Evolutionary conservation across 2,113 vertebrate species (phyloP).

Genomic region (Dasypus novemcinctus): DNA sequence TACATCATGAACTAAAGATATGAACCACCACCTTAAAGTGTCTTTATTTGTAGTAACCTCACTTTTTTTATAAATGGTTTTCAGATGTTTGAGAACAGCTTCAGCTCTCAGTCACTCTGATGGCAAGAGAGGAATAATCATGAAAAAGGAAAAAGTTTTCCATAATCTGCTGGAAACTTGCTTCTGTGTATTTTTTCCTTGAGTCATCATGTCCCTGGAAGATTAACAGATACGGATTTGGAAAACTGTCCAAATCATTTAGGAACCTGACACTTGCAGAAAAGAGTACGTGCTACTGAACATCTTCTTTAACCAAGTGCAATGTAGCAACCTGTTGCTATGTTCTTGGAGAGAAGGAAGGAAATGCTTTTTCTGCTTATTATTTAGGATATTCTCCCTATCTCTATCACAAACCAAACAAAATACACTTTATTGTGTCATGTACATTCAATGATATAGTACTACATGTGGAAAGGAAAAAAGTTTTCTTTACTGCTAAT

Average conservation of each 20-base stretch:
- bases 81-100: conserved; percentile 73
- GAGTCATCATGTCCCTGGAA: conserved; percentile 43
- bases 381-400: not conserved
- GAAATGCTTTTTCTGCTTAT: not conserved
- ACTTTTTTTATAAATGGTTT: conserved; percentile 68
- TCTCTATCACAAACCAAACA: not conserved
- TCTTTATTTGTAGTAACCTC: conserved; percentile 65
- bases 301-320: conserved; percentile 11
- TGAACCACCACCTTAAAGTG: conserved; percentile 42
- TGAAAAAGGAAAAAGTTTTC: not conserved
- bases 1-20: conserved; percentile 67
- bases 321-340: not conserved
- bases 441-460: not conserved
- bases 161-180: conserved; percentile 40
- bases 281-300: not conserved
- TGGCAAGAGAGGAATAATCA: not conserved
- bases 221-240: conserved; percentile 68
- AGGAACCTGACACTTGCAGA: conserved; percentile 52
- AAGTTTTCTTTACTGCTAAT: not conserved
- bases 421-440: not conserved
- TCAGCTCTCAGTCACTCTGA: conserved; percentile 44
- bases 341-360: conserved; percentile 22
- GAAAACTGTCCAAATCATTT: conserved; percentile 36
- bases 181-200: conserved; percentile 54
- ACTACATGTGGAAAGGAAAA: not conserved